These are phyloP conservation scores for Epinotia ramella DNA, from an alignment of 2,888 invertebrate species.

Conservation along the genomic window DNA sequence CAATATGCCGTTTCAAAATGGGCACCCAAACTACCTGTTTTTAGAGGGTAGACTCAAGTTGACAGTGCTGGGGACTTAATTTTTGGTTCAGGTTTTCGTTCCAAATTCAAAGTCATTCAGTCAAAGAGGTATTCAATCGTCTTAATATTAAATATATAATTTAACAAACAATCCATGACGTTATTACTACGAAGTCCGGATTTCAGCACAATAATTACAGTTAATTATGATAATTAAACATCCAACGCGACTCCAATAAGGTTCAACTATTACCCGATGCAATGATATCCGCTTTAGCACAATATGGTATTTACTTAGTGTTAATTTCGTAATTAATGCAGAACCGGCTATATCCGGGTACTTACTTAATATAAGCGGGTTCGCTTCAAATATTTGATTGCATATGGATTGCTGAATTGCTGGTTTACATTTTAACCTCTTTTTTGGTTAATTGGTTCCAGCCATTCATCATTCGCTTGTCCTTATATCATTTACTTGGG, in stretches of 20 bases:
- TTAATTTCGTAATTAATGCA: conserved; percentile 20
- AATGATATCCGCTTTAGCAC: background rate
- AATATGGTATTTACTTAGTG: conserved; percentile 8
- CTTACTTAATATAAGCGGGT: conserved; percentile 9
- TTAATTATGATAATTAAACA: conserved; percentile 7
- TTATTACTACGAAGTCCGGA: background rate
- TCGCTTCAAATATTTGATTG: conserved; percentile 3
- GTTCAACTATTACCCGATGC: conserved; percentile 7
- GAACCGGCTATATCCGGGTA: background rate
- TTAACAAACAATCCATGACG: too few species aligned
- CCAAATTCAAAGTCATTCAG: too few species aligned
- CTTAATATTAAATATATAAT: too few species aligned
- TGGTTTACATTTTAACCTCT: background rate
- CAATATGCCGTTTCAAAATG: too few species aligned
- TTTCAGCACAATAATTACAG: background rate
- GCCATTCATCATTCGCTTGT: too few species aligned
- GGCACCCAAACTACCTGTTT: too few species aligned
- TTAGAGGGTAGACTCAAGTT: too few species aligned
- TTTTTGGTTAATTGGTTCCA: background rate
- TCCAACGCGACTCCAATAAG: conserved; percentile 11
- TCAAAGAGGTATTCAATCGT: too few species aligned
- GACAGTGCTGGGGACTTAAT: too few species aligned
- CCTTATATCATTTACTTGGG: too few species aligned
- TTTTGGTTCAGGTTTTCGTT: too few species aligned
- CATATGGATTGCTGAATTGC: conserved; percentile 12